Base-by-base conservation (phyloP, 2,888 invertebrate species). In the Cheiracanthium punctorium region DNA sequence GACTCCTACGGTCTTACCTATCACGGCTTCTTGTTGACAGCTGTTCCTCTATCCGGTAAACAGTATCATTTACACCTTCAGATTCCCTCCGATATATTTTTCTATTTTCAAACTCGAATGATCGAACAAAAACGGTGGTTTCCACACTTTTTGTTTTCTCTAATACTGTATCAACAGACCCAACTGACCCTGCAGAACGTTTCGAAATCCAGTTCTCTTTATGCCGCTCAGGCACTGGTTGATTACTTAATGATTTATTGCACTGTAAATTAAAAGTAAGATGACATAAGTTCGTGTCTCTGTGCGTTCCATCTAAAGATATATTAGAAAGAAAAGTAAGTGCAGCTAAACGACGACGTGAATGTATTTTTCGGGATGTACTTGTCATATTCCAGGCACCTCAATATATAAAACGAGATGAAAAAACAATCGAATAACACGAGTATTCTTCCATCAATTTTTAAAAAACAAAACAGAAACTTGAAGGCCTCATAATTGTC, bases 271-370 rank as follows among this genome's bases (percentile, higher is more conserved):
- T 86, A 48, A 81, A 70, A 33, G 69, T 85, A 8, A 88, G 75
- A 29, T 85, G 37, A 12, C 93, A 93, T 88, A 93, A 91, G 76
- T 94, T 94, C 80, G 94, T 93, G 88, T 92, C 92, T 28, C 90
- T 94, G 92, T 96, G 95, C 90, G 95, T 95, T 89, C 98, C 98
- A 93, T 98, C 97, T 89, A 98, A 93, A 88, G 98, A 97, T 91
- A 98, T 98, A 93, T 98, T 98, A 79, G 97, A 95, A 90, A 98
- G 94, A 93, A 98, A 98, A 91, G 96, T 96, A 91, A 97, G 94
- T 90, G 98, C 98, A n/a, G 89, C 89, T 64, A 89, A 84, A 58
- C 91, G 90, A 88, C 91, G 88, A 75, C 91, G 88, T 28, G 91
- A 91, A 79, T 90, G 90, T 77, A 90, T 88, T 89, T 90, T 90